phyloP scores from a whole-genome alignment of 2,888 invertebrate genomes.

The Panzeria rudis region DNA sequence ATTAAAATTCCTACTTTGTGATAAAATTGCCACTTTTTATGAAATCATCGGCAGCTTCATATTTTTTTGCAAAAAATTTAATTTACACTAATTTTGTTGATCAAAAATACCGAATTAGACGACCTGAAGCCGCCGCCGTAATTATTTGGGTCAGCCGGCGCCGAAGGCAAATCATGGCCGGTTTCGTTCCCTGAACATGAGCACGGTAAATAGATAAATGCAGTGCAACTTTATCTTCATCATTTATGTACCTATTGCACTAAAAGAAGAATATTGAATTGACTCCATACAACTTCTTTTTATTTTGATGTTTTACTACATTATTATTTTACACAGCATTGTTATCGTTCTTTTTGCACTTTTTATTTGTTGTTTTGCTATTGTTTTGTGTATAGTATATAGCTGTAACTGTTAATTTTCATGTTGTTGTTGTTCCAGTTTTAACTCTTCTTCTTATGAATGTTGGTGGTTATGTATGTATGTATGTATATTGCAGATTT shows the following conservation, averaged over 20 bases:
- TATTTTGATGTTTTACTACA: not conserved
- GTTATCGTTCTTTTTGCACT: conserved; percentile 50
- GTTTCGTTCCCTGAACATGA: too few relatives aligned
- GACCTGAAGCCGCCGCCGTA: too few relatives aligned
- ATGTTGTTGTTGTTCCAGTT: conserved; percentile 47
- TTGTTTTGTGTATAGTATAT: conserved; percentile 19
- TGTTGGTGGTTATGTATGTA: not conserved
- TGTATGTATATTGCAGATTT: conserved; percentile 37
- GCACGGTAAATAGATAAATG: conserved; percentile 3
- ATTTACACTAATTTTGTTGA: too few relatives aligned
- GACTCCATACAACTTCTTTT: not conserved
- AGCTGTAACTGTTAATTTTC: conserved; percentile 45
- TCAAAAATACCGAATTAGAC: too few relatives aligned
- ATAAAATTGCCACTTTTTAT: too few relatives aligned
- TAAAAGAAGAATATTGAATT: conserved; percentile 18
- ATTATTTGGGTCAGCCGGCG: too few relatives aligned
- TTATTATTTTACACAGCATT: conserved; percentile 12
- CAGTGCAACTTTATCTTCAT: conserved; percentile 23
- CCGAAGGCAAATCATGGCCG: too few relatives aligned
- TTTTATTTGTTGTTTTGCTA: conserved; percentile 48
- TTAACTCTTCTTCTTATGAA: conserved; percentile 2
- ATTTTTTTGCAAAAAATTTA: too few relatives aligned
- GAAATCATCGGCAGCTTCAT: too few relatives aligned
- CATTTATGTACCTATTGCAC: not conserved
- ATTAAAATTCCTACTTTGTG: too few relatives aligned